Conservation (phyloP, 2,797 vertebrate species). For the Neosilurus hyrtlii region DNA sequence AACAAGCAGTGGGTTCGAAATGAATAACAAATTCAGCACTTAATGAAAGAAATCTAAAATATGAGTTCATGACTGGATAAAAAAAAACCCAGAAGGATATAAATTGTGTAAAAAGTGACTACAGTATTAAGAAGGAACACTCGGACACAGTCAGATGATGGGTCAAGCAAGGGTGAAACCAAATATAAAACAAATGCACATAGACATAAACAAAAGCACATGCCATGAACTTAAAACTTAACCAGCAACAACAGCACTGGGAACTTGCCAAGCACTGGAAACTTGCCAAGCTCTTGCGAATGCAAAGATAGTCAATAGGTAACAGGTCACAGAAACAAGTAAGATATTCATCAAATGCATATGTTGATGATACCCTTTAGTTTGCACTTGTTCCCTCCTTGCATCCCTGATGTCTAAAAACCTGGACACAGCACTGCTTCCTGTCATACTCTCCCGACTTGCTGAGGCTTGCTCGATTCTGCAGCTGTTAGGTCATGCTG, state of each 20-base stretch:
- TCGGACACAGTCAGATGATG: neutral
- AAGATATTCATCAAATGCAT: neutral
- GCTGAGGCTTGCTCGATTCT: neutral
- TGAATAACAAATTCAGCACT: neutral
- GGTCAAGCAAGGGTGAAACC: neutral
- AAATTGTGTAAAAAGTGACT: neutral
- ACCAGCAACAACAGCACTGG: neutral
- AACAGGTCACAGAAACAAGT: neutral
- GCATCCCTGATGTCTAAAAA: neutral
- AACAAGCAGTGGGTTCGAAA: neutral
- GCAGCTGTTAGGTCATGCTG: slow-evolving; percentile 28
- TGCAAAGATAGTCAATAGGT: neutral
- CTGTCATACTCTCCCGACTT: neutral
- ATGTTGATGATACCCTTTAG: neutral
- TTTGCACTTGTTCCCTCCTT: neutral
- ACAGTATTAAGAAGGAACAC: neutral
- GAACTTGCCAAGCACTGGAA: neutral
- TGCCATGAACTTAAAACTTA: neutral
- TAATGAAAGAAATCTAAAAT: neutral
- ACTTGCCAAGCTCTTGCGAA: neutral
- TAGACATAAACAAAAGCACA: neutral
- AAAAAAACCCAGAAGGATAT: neutral
- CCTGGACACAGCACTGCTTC: neutral
- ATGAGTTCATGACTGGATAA: neutral
- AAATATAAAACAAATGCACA: neutral